These are phyloP conservation scores for Bombyx mandarina DNA, from an alignment of 1,140 invertebrate species.

Conservation along the genomic window DNA sequence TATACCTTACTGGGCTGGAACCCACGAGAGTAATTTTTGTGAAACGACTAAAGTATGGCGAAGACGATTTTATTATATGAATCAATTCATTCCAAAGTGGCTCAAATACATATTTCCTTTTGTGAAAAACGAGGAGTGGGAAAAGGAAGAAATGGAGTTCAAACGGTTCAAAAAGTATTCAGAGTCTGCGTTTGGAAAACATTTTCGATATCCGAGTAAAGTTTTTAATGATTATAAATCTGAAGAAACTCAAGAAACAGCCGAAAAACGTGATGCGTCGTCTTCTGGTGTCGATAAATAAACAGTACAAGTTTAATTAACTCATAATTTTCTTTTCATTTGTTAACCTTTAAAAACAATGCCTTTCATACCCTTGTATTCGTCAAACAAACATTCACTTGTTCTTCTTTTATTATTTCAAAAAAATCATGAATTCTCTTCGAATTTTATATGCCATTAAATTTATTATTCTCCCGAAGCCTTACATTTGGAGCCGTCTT, in stretches of 20 bases:
- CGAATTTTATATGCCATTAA: too few relatives aligned
- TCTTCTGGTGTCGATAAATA: too few relatives aligned
- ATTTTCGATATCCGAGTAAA: slow-evolving; percentile 33
- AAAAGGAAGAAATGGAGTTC: slow-evolving; percentile 33
- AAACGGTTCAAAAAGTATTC: slow-evolving; percentile 39
- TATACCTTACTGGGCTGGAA: slow-evolving; percentile 39
- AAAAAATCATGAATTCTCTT: too few relatives aligned
- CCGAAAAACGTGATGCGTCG: too few relatives aligned
- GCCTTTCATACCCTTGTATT: too few relatives aligned
- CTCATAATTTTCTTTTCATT: too few relatives aligned
- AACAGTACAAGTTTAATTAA: too few relatives aligned
- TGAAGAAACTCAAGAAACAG: slow-evolving; percentile 26
- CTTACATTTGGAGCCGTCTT: too few relatives aligned
- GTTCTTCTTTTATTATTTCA: too few relatives aligned
- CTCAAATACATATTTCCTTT: slow-evolving; percentile 27
- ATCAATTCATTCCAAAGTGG: slow-evolving; percentile 46
- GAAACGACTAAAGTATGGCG: slow-evolving; percentile 44
- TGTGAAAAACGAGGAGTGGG: slow-evolving; percentile 37
- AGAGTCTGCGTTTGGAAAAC: slow-evolving; percentile 38
- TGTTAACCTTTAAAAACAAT: too few relatives aligned
- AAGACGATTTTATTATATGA: slow-evolving; percentile 43
- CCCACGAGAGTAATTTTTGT: slow-evolving; percentile 29
- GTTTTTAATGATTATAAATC: slow-evolving; percentile 32
- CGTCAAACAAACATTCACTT: too few relatives aligned
- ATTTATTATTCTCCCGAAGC: too few relatives aligned